Conservation (phyloP, 1,140 invertebrate genomes). For the Palaemon carinicauda region DNA sequence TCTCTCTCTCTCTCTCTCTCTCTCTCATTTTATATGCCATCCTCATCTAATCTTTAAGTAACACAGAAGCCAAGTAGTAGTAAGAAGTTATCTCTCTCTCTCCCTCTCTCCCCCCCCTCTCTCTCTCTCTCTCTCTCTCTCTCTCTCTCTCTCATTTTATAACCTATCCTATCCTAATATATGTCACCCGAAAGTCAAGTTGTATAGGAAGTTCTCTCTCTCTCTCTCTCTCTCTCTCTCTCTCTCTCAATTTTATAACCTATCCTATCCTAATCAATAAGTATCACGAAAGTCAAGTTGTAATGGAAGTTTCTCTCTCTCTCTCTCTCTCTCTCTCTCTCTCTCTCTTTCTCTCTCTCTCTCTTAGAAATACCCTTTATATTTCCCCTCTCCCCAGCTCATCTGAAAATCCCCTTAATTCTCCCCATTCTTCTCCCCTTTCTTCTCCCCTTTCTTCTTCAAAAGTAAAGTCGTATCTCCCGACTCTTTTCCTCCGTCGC, state of each 20-base stretch:
- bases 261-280: not conserved
- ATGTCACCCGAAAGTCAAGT: not conserved
- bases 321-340: not conserved
- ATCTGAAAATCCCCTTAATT: too few species aligned
- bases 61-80: not conserved
- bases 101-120: too few species aligned
- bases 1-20: too few species aligned
- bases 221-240: not conserved
- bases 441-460: too few species aligned
- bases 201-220: not conserved
- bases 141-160: too few species aligned
- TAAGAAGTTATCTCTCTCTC: not conserved
- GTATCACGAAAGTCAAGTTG: not conserved
- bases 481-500: too few species aligned
- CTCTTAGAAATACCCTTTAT: not conserved
- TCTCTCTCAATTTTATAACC: not conserved
- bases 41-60: not conserved
- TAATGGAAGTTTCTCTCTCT: too few species aligned
- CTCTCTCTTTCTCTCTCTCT: not conserved
- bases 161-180: not conserved
- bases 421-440: too few species aligned
- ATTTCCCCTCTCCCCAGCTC: too few species aligned
- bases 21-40: too few species aligned
- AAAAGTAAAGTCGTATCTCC: too few species aligned
- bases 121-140: not conserved